Evolutionary conservation across 1,140 invertebrate species (phyloP), one percentile per base, ranked within the genome.

Genomic region (Megalonaias nervosa): DNA sequence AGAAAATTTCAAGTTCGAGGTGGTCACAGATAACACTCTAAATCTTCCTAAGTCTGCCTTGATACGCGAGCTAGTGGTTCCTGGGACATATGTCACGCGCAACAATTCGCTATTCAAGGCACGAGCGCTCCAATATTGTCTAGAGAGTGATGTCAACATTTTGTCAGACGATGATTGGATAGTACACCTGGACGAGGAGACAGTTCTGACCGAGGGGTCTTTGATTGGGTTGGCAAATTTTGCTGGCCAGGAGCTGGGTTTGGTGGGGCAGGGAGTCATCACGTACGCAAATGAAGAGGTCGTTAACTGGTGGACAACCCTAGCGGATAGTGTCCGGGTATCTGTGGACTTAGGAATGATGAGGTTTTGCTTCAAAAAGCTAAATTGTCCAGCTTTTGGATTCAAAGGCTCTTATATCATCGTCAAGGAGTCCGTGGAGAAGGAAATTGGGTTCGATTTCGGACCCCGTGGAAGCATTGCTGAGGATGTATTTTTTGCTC

Each of bases 121-220:
- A 0, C 93, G 98, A 80, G 98, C 98, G 15, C 91, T 99, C 0
- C 98, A 99, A 88, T 99, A 99, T 90, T 98, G 97, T 87, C 92
- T 99, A n/a, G 98, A 99, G 92, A 95, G 96, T 84, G 94, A 94
- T 84, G 94, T 91, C 3, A 98, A 97, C 90, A 93, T 96, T 81
- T 89, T 98, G 17, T 93, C 93, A 26, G 96, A 98, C 86, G 94
- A 94, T 79, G 97, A 99, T 90, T 99, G 97, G 97, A 95, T 99
- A 85, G 97, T 99, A 5, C 98, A 99, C 92, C 92, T 99, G 31
- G 98, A 99, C 89, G 98, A 99, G 92, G 98, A 99, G 90, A 99
- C 98, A 0, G 89, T 99, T 31, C 91, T 99, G 1, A 99, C 98
- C 3, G 96, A 97, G 86, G 97, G 98, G 89, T 95, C 96, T 31